These are phyloP conservation scores for Peromyscus aztecus DNA, from an alignment of 2,797 vertebrate genomes.

Conservation along the genomic window DNA sequence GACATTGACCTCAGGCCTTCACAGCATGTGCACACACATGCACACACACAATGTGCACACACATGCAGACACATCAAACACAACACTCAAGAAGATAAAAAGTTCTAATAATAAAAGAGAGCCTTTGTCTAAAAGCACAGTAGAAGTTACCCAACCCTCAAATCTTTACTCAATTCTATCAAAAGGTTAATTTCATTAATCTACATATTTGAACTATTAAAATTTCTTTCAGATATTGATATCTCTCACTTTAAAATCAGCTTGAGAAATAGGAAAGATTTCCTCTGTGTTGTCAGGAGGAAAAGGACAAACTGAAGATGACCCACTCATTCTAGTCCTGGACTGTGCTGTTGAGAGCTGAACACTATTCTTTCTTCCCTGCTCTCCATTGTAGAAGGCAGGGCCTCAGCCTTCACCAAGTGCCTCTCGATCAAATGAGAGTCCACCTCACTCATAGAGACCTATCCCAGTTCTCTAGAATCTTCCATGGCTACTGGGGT, in stretches of 20 bases:
- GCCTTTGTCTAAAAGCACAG: neutral
- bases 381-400: neutral
- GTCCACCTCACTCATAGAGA: neutral
- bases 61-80: neutral
- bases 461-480: neutral
- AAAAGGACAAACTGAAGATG: neutral
- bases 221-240: neutral
- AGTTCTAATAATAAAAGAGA: neutral
- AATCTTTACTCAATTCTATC: neutral
- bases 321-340: neutral
- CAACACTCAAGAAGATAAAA: neutral
- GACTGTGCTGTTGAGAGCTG: neutral
- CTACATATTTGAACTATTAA: neutral
- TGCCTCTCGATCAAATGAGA: neutral
- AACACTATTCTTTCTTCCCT: too few relatives aligned
- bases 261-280: slow-evolving; percentile 16
- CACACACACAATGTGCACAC: neutral
- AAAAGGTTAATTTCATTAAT: neutral
- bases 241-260: neutral
- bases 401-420: neutral
- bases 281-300: neutral
- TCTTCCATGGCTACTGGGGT: too few relatives aligned
- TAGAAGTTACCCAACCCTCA: neutral
- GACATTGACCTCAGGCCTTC: neutral
- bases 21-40: neutral